Evolutionary conservation across 2,113 vertebrate genomes (phyloP), one percentile per base, ranked within the genome.

Genomic region (Phaethornis superciliosus): DNA sequence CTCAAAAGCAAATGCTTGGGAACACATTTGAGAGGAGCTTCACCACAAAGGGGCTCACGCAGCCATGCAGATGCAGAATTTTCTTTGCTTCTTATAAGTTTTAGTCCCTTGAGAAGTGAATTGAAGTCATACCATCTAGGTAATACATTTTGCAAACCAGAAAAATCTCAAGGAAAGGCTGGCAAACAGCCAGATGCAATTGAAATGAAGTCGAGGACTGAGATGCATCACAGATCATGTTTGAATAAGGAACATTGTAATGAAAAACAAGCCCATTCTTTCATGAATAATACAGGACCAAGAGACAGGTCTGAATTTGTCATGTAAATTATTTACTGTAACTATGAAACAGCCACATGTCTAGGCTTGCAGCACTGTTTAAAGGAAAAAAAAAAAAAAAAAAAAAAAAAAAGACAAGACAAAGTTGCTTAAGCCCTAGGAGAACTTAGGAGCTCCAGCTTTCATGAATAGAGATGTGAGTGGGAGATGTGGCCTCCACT

Each of bases 271-370:
- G 40, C n/a, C 55, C 10, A 13, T 44, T 93, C 88, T 28, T 81
- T 94, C 91, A 94, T 95, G 93, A 94, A 96, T 96, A 94, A 96
- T 89, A 81, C 71, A 93, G 75, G 79, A 71, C 71, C 64, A 19
- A 27, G 65, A 81, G 85, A 93, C 88, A 93, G 71, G 72, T 90
- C 82, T 88, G 82, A 83, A 93, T 96, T 96, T 93, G 91, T 94
- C 89, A 85, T 71, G 88, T 93, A 93, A 95, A 96, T 96, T 93
- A 94, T 96, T 95, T 85, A 95, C 90, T 56, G 42, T 21, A 63
- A 70, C 64, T 56, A 32, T 67, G 91, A 90, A 94, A 91, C 23
- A 9, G 76, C 56, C 71, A 90, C 93, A 93, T 90, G 82, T 54
- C 80, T 21, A 23, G 40, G 81, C 94, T 63, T 44, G 68, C 11